phyloP scores from a whole-genome alignment of 2,888 invertebrate genomes.

The Spialia ferax region DNA sequence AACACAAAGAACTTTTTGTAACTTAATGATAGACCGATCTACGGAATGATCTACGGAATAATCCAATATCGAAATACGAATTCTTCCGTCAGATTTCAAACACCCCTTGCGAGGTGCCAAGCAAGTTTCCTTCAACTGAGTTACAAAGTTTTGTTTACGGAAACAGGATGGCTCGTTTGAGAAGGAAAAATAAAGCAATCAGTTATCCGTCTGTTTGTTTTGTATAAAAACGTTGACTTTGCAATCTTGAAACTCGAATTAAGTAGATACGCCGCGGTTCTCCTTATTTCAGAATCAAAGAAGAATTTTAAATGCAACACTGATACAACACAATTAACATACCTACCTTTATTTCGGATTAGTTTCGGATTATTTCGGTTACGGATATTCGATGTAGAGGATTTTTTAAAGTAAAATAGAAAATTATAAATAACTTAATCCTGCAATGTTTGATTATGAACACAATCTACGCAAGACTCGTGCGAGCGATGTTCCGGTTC shows the following conservation, averaged over 20 bases:
- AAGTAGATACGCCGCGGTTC: slow-evolving; percentile 44
- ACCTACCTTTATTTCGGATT: too few species aligned
- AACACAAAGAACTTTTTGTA: too few species aligned
- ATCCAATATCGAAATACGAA: neutral
- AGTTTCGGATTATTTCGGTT: too few species aligned
- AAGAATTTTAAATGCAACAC: neutral
- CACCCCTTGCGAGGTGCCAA: slow-evolving; percentile 15
- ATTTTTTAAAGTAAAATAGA: too few species aligned
- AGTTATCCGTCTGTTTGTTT: slow-evolving; percentile 68
- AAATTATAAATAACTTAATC: too few species aligned
- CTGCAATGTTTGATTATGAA: too few species aligned
- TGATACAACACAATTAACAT: too few species aligned
- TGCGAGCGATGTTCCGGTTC: too few species aligned
- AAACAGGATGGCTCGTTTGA: slow-evolving; percentile 50
- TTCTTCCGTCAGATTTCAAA: neutral
- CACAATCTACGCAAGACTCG: too few species aligned
- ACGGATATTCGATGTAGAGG: too few species aligned
- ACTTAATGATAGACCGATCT: too few species aligned
- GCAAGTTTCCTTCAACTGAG: slow-evolving; percentile 41
- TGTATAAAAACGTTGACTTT: slow-evolving; percentile 65
- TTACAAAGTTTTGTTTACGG: slow-evolving; percentile 57
- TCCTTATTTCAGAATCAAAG: slow-evolving; percentile 5
- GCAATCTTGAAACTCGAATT: slow-evolving; percentile 58
- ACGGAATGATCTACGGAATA: too few species aligned
- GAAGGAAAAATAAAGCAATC: slow-evolving; percentile 65